phyloP scores from a whole-genome alignment of 2,888 invertebrate genomes.

The Leptura quadrifasciata region DNA sequence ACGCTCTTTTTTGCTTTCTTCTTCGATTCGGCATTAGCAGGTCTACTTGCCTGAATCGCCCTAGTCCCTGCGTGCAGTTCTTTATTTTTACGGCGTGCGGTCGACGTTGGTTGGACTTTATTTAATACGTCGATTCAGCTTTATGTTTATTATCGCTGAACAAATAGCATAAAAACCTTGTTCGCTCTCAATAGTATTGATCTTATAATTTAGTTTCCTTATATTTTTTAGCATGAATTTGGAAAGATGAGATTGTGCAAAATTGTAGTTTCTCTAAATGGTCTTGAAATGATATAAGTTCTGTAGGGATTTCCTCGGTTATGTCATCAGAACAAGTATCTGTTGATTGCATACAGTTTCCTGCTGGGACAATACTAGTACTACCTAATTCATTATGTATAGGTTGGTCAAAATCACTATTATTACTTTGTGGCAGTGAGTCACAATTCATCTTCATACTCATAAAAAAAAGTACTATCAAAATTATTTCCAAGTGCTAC shows the following conservation, averaged over 20 bases:
- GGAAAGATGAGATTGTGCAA: background rate
- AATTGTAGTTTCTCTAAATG: background rate
- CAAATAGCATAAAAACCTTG: background rate
- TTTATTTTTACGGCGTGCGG: too few relatives aligned
- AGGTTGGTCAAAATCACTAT: background rate
- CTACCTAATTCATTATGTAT: background rate
- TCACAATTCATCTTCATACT: background rate
- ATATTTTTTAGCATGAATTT: constrained; percentile 2
- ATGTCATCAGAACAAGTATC: background rate
- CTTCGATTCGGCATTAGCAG: too few relatives aligned
- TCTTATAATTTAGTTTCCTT: background rate
- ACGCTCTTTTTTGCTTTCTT: too few relatives aligned
- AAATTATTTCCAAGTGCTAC: constrained; percentile 5
- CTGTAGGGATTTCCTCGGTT: background rate
- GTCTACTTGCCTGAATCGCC: too few relatives aligned
- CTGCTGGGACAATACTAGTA: background rate
- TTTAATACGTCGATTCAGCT: background rate
- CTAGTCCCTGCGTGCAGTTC: too few relatives aligned
- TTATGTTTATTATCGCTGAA: background rate
- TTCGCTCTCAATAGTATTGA: background rate
- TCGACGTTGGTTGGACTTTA: too few relatives aligned
- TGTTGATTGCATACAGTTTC: background rate
- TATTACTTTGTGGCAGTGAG: background rate
- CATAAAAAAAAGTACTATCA: background rate
- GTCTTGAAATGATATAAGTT: constrained; percentile 9